Conservation (phyloP, 2,113 vertebrate species). For the Scomber colias region DNA sequence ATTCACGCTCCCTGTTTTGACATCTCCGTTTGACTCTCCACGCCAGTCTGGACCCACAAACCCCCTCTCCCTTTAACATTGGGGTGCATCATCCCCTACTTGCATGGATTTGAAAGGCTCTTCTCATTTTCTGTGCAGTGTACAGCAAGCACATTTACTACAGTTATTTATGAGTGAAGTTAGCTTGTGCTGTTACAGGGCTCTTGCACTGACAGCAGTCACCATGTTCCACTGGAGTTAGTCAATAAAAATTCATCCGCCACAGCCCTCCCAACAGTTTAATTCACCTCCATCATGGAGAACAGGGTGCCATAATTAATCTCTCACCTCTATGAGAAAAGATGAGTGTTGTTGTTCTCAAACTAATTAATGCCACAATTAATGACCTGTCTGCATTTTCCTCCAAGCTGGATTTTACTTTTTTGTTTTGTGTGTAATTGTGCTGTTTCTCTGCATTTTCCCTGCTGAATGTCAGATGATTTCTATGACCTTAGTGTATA, state of each 20-base stretch:
- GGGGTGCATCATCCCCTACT: slow-evolving; percentile 38
- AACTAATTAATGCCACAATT: slow-evolving; percentile 75
- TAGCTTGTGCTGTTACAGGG: slow-evolving; percentile 39
- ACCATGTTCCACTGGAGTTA: slow-evolving; percentile 14
- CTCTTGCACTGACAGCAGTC: slow-evolving; percentile 17
- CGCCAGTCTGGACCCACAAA: neutral
- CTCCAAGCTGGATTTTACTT: slow-evolving; percentile 53
- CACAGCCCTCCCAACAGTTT: slow-evolving; percentile 42
- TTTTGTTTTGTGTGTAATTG: slow-evolving; percentile 42
- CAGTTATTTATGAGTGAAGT: slow-evolving; percentile 76
- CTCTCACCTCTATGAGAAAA: slow-evolving; percentile 70
- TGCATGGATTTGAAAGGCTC: slow-evolving; percentile 39
- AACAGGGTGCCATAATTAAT: slow-evolving; percentile 54
- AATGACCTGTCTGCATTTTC: slow-evolving; percentile 70
- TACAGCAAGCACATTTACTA: slow-evolving; percentile 72
- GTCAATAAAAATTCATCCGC: slow-evolving; percentile 58
- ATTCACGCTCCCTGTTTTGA: slow-evolving; percentile 35
- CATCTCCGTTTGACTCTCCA: slow-evolving; percentile 37
- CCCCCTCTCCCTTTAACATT: slow-evolving; percentile 16
- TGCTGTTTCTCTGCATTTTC: slow-evolving; percentile 7
- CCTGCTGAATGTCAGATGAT: slow-evolving; percentile 19
- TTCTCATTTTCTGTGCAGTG: slow-evolving; percentile 59
- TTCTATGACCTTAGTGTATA: neutral
- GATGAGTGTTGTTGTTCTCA: slow-evolving; percentile 74
- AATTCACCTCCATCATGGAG: slow-evolving; percentile 59